These are phyloP conservation scores for Crocuta crocuta DNA, from an alignment of 2,113 vertebrate species.

Conservation along the genomic window DNA sequence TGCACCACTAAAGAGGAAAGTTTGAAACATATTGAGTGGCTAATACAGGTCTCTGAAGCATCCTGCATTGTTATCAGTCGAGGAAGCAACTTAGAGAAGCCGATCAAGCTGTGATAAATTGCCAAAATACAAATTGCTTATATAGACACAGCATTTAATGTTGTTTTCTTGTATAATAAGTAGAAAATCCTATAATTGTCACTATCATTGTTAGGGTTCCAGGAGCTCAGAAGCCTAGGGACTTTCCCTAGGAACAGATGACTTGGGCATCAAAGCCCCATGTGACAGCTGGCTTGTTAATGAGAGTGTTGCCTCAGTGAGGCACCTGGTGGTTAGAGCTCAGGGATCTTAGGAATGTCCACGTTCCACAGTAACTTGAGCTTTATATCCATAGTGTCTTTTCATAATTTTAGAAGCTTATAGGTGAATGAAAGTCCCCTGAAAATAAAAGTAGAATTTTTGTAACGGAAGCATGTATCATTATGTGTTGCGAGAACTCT, in stretches of 20 bases:
- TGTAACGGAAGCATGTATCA: neutral
- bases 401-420: neutral
- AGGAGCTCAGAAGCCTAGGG: neutral
- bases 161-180: neutral
- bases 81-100: conserved; percentile 17
- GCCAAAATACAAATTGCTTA: neutral
- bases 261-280: neutral
- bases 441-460: conserved; percentile 1
- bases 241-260: neutral
- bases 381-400: neutral
- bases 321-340: neutral
- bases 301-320: neutral
- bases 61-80: neutral
- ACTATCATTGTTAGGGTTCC: neutral
- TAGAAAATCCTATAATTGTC: neutral
- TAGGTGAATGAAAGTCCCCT: neutral
- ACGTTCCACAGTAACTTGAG: neutral
- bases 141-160: neutral
- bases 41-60: neutral
- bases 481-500: neutral
- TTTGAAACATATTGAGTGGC: neutral
- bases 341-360: neutral
- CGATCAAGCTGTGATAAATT: neutral
- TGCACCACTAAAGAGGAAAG: neutral
- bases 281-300: neutral